Conservation (phyloP, 2,113 vertebrate species). For the Ahaetulla prasina region DNA sequence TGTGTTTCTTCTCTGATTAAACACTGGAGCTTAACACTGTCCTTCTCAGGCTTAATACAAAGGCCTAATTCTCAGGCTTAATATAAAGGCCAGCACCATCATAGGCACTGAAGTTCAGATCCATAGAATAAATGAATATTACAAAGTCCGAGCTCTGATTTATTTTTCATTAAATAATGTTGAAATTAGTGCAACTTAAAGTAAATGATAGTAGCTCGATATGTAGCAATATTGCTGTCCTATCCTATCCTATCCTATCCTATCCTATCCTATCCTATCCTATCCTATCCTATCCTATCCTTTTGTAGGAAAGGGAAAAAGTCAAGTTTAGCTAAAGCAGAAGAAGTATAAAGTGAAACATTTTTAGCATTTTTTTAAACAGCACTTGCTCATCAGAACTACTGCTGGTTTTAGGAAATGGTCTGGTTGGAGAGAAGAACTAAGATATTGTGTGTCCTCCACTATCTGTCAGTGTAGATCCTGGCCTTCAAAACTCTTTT, state of each 20-base stretch:
- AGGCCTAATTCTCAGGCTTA: too few species aligned
- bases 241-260: not conserved
- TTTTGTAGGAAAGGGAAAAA: not conserved
- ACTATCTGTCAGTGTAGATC: not conserved
- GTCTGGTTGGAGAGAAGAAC: not conserved
- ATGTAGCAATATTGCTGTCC: not conserved
- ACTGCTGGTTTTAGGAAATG: constrained; percentile 33
- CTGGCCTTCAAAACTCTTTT: constrained; percentile 5
- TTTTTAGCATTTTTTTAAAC: constrained; percentile 7
- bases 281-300: not conserved
- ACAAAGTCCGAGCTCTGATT: not conserved
- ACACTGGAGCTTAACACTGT: not conserved
- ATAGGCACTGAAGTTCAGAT: not conserved
- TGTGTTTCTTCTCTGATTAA: not conserved
- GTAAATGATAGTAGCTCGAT: not conserved
- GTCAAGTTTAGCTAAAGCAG: constrained; percentile 25
- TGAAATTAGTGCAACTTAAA: not conserved
- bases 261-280: too few species aligned
- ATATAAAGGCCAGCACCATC: not conserved
- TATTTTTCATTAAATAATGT: not conserved
- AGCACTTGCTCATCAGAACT: constrained; percentile 18
- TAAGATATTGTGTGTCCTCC: too few species aligned
- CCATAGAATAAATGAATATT: not conserved
- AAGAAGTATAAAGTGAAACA: constrained; percentile 35
- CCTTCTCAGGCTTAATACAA: not conserved